Percentiles rank a stretch among this genome's conserved stretches.
These are phyloP conservation scores for Takifugu flavidus DNA, from an alignment of 2,113 vertebrate genomes.

Conservation along the genomic window DNA sequence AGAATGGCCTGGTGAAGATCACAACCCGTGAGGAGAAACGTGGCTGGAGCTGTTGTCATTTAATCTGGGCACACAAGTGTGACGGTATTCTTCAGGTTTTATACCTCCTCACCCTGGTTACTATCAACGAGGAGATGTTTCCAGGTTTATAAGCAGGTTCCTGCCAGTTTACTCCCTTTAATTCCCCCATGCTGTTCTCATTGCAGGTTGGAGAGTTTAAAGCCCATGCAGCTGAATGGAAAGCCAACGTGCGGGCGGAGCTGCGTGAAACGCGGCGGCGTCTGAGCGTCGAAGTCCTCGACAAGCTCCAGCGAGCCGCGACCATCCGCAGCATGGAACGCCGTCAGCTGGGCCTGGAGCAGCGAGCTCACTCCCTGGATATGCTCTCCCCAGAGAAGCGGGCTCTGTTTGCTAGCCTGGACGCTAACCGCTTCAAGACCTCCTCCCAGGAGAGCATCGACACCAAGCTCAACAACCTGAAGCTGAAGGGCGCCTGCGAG, in stretches of 20 bases:
- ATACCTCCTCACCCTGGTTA: too few relatives aligned
- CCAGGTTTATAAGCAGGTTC: too few relatives aligned
- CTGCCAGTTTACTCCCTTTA: not conserved
- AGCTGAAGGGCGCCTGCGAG: slow-evolving; percentile 80
- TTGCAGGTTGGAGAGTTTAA: slow-evolving; percentile 92
- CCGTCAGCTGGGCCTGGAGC: slow-evolving; percentile 89
- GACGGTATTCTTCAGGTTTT: too few relatives aligned
- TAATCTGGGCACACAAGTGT: too few relatives aligned
- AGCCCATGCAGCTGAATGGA: slow-evolving; percentile 95
- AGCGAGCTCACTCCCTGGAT: slow-evolving; percentile 93
- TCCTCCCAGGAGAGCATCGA: slow-evolving; percentile 97
- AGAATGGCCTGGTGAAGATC: too few relatives aligned
- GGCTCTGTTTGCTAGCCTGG: slow-evolving; percentile 88
- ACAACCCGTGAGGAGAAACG: too few relatives aligned
- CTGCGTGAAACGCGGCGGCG: slow-evolving; percentile 91
- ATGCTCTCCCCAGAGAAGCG: slow-evolving; percentile 95
- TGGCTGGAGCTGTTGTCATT: too few relatives aligned
- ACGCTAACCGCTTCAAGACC: slow-evolving; percentile 86
- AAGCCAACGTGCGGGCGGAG: slow-evolving; percentile 92
- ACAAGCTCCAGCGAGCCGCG: slow-evolving; percentile 94
- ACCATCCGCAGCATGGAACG: slow-evolving; percentile 98
- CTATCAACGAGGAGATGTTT: too few relatives aligned
- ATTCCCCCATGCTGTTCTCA: not conserved
- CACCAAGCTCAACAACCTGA: slow-evolving; percentile 91
- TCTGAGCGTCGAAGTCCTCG: slow-evolving; percentile 93